These are phyloP conservation scores for Scartelaos histophorus DNA, from an alignment of 2,113 vertebrate genomes.

Conservation along the genomic window DNA sequence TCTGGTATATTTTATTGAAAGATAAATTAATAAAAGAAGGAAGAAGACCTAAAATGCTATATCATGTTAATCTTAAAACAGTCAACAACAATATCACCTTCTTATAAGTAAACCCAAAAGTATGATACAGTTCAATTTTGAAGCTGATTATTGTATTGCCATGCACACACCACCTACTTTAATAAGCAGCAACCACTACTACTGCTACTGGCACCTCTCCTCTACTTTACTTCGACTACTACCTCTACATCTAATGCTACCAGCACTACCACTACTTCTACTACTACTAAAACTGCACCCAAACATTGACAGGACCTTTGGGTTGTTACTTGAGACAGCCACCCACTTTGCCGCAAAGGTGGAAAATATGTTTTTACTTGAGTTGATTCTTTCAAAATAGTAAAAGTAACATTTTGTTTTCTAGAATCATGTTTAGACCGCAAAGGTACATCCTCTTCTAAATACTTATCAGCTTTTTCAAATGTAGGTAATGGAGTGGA, in stretches of 20 bases:
- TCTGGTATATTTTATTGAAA: neutral
- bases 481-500: neutral
- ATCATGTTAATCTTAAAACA: neutral
- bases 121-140: neutral
- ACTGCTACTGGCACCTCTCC: neutral
- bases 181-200: neutral
- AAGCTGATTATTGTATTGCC: neutral
- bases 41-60: neutral
- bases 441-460: neutral
- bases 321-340: slow-evolving; percentile 1
- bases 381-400: neutral
- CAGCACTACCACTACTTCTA: neutral
- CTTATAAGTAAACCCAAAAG: neutral
- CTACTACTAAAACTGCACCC: neutral
- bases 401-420: neutral
- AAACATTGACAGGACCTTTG: slow-evolving; percentile 5
- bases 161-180: neutral
- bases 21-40: too few species aligned
- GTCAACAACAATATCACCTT: neutral
- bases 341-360: slow-evolving; percentile 7
- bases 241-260: neutral
- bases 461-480: neutral
- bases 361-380: neutral
- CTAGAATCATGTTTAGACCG: neutral
- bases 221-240: neutral